Conservation (phyloP, 2,797 vertebrate genomes). For the Pseudochirops cupreus region DNA sequence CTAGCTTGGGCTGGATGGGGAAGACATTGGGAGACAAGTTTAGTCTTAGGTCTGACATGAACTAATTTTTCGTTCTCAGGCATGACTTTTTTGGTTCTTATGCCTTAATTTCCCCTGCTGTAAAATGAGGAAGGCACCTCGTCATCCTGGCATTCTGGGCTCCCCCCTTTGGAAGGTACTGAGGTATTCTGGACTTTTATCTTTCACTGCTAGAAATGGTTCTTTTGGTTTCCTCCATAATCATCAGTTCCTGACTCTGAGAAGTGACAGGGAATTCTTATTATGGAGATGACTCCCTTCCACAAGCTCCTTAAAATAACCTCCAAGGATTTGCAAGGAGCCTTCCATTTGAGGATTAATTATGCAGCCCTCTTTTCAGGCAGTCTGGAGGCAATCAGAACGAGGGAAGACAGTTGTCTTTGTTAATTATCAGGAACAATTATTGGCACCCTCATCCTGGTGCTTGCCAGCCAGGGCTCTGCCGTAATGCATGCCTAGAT, state of each 20-base stretch:
- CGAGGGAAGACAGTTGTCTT: conserved; percentile 67
- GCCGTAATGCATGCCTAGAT: conserved; percentile 56
- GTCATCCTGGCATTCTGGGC: neutral
- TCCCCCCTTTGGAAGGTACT: neutral
- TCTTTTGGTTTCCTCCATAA: conserved; percentile 27
- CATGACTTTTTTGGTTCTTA: neutral
- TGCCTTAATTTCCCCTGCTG: neutral
- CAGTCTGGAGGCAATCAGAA: conserved; percentile 73
- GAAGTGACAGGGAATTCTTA: conserved; percentile 61
- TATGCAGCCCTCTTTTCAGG: conserved; percentile 69
- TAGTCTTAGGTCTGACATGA: neutral
- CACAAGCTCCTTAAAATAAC: conserved; percentile 66
- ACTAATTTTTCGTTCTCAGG: neutral
- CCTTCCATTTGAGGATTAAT: conserved; percentile 70
- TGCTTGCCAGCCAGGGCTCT: neutral
- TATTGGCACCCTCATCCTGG: conserved; percentile 22
- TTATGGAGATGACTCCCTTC: conserved; percentile 63
- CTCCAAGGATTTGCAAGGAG: conserved; percentile 57
- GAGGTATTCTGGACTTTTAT: neutral
- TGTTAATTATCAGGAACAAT: conserved; percentile 72
- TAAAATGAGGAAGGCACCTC: neutral
- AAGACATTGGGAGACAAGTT: neutral
- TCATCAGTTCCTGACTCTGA: conserved; percentile 62
- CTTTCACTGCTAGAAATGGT: neutral
- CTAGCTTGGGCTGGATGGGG: neutral